Conservation (phyloP, 1,140 invertebrate species). For the Lamellibrachia luymesi region DNA sequence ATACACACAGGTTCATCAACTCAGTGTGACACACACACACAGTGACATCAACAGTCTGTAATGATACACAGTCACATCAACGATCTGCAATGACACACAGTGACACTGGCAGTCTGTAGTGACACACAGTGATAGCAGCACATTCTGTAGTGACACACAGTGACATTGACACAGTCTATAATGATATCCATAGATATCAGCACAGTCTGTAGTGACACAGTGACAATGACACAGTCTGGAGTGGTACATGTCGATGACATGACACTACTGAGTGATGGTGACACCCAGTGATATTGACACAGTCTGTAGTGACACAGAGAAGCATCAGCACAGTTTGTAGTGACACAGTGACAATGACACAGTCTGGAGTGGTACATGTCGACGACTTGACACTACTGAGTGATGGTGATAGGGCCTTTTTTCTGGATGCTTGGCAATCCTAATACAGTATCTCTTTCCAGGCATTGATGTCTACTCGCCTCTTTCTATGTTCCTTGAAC, state of each 20-base stretch:
- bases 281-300: background rate
- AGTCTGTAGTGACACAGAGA: background rate
- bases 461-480: too few relatives aligned
- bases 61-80: too few relatives aligned
- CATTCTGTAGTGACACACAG: background rate
- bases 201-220: background rate
- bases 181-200: background rate
- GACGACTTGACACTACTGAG: background rate
- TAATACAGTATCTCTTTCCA: too few relatives aligned
- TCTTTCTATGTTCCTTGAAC: too few relatives aligned
- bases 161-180: background rate
- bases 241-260: background rate
- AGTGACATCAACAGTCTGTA: too few relatives aligned
- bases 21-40: too few relatives aligned
- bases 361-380: background rate
- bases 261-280: background rate
- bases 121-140: background rate
- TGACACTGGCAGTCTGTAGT: too few relatives aligned
- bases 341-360: background rate
- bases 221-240: background rate
- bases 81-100: background rate
- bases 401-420: background rate
- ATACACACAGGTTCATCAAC: too few relatives aligned
- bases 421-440: background rate
- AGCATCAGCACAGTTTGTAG: too few relatives aligned